phyloP scores from a whole-genome alignment of 1,140 invertebrate species.

The Trichogramma pretiosum region DNA sequence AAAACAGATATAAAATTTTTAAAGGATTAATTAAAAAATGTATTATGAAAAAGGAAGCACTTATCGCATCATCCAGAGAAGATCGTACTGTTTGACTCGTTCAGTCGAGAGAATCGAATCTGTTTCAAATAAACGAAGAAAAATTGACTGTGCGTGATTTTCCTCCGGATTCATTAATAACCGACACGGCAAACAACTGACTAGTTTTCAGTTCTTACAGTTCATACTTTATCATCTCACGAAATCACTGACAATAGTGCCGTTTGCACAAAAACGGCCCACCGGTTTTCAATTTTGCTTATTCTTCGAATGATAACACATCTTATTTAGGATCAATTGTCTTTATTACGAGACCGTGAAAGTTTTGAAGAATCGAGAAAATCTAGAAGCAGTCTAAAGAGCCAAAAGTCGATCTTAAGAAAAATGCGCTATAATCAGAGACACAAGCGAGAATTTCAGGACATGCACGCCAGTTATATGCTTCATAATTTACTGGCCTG shows the following conservation, averaged over 20 bases:
- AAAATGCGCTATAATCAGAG: conserved; percentile 5
- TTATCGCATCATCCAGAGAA: conserved; percentile 12
- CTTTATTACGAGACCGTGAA: conserved; percentile 11
- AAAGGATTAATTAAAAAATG: conserved; percentile 4
- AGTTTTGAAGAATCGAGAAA: conserved; percentile 18
- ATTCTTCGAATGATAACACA: not conserved
- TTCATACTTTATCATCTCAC: too few species aligned
- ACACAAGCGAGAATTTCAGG: conserved; percentile 19
- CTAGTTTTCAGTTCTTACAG: conserved; percentile 11
- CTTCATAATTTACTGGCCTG: too few species aligned
- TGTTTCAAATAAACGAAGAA: too few species aligned
- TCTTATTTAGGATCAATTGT: not conserved
- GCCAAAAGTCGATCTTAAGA: conserved; percentile 17
- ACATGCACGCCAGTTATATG: conserved; percentile 23
- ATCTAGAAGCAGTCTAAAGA: conserved; percentile 18
- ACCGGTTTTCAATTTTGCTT: conserved; percentile 14
- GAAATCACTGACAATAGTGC: conserved; percentile 12
- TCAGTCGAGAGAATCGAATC: too few species aligned
- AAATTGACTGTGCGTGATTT: conserved; percentile 18
- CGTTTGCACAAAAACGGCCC: not conserved
- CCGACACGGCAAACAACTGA: conserved; percentile 10
- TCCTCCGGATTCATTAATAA: conserved; percentile 15
- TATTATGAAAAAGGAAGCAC: too few species aligned
- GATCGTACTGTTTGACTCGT: conserved; percentile 21
- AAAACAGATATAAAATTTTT: conserved; percentile 8